These are phyloP conservation scores for Tangara arthus DNA, from an alignment of 2,797 vertebrate genomes.

Conservation along the genomic window DNA sequence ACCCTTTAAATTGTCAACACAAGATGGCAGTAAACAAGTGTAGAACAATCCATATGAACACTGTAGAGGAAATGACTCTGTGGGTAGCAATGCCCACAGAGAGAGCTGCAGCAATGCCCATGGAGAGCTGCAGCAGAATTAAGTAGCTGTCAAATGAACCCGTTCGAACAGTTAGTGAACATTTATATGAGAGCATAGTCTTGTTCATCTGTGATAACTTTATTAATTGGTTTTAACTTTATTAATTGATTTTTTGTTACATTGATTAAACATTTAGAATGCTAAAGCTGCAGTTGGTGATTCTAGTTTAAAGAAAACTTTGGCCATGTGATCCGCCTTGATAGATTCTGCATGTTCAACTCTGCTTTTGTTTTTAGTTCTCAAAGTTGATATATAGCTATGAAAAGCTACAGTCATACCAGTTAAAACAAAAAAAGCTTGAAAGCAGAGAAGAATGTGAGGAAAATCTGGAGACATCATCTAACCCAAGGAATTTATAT, in stretches of 20 bases:
- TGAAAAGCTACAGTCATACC: slow-evolving; percentile 72
- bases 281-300: slow-evolving; percentile 16
- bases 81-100: neutral
- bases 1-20: slow-evolving; percentile 64
- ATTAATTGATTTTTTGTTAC: slow-evolving; percentile 19
- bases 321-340: neutral
- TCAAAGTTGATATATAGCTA: slow-evolving; percentile 74
- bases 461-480: slow-evolving; percentile 30
- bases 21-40: slow-evolving; percentile 76
- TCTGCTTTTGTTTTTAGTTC: slow-evolving; percentile 69
- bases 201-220: slow-evolving; percentile 30
- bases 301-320: neutral
- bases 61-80: neutral
- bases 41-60: neutral
- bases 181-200: neutral
- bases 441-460: neutral
- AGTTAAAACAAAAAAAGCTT: slow-evolving; percentile 57
- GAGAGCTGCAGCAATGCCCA: neutral
- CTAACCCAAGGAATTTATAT: slow-evolving; percentile 51
- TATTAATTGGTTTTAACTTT: slow-evolving; percentile 28
- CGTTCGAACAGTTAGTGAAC: neutral
- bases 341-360: neutral
- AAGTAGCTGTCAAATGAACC: slow-evolving; percentile 10
- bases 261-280: slow-evolving; percentile 4
- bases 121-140: neutral